These are phyloP conservation scores for Corythoichthys haematopterus DNA, from an alignment of 2,113 vertebrate species.

Conservation along the genomic window DNA sequence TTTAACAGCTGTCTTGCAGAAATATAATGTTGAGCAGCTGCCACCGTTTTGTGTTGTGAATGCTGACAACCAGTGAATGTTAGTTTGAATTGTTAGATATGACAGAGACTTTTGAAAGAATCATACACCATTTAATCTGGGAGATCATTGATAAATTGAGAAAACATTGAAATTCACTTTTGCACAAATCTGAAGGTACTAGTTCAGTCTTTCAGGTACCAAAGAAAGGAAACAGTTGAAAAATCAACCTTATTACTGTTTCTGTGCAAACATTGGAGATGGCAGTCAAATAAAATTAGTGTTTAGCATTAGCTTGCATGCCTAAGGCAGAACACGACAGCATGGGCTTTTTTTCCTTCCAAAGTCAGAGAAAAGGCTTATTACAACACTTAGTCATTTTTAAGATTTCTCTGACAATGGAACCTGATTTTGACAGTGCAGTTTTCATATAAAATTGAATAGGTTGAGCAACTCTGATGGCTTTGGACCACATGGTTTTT, in stretches of 20 bases:
- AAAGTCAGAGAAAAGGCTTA: neutral
- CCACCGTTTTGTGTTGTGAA: neutral
- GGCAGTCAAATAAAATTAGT: neutral
- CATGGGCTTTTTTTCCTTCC: neutral
- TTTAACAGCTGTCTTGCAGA: neutral
- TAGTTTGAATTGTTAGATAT: neutral
- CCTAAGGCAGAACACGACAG: neutral
- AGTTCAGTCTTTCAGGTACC: neutral
- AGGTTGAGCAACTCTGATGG: neutral
- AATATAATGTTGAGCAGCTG: neutral
- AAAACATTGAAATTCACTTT: neutral
- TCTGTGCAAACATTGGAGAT: neutral
- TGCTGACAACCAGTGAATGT: neutral
- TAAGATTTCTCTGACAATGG: neutral
- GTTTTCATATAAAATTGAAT: neutral
- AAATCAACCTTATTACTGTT: neutral
- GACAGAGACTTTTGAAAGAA: neutral
- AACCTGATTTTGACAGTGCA: neutral
- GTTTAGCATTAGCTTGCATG: neutral
- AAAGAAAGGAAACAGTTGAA: neutral
- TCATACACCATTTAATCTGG: neutral
- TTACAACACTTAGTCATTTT: neutral
- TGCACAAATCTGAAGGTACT: neutral
- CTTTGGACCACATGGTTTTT: neutral
- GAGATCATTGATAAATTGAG: neutral